Evolutionary conservation across 2,113 vertebrate species (phyloP).

Genomic region (Clarias macrocephalus): DNA sequence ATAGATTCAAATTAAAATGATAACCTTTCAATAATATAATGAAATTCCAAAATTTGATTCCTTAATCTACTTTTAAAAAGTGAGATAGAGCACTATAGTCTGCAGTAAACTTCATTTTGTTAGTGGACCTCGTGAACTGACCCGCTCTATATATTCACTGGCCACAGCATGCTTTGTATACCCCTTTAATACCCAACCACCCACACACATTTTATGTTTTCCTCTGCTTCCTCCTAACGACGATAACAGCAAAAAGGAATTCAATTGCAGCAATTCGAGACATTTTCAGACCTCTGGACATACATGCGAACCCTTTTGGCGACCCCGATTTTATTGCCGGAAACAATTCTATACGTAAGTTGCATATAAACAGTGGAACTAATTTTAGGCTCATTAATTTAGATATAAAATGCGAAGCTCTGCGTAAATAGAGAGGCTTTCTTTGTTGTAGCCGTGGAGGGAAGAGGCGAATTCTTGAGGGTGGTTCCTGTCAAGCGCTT

Average conservation of each 20-base stretch:
- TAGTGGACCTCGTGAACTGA: slow-evolving; percentile 40
- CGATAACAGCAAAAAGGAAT: slow-evolving; percentile 21
- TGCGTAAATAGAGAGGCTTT: slow-evolving; percentile 46
- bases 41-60: neutral
- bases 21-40: slow-evolving; percentile 13
- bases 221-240: slow-evolving; percentile 26
- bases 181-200: slow-evolving; percentile 74
- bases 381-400: slow-evolving; percentile 27
- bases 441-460: slow-evolving; percentile 66
- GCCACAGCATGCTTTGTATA: slow-evolving; percentile 61
- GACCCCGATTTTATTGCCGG: neutral
- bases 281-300: neutral
- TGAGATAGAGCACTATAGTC: slow-evolving; percentile 18
- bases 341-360: slow-evolving; percentile 10
- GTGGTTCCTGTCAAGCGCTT: slow-evolving; percentile 84
- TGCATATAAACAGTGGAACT: neutral
- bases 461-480: slow-evolving; percentile 76
- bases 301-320: neutral
- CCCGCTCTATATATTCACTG: slow-evolving; percentile 17
- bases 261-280: slow-evolving; percentile 1
- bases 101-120: slow-evolving; percentile 34
- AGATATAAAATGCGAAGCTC: slow-evolving; percentile 45
- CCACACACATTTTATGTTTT: slow-evolving; percentile 75
- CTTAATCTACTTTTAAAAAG: neutral
- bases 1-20: slow-evolving; percentile 11